phyloP scores from a whole-genome alignment of 2,113 vertebrate species.

The Hyperoodon ampullatus region DNA sequence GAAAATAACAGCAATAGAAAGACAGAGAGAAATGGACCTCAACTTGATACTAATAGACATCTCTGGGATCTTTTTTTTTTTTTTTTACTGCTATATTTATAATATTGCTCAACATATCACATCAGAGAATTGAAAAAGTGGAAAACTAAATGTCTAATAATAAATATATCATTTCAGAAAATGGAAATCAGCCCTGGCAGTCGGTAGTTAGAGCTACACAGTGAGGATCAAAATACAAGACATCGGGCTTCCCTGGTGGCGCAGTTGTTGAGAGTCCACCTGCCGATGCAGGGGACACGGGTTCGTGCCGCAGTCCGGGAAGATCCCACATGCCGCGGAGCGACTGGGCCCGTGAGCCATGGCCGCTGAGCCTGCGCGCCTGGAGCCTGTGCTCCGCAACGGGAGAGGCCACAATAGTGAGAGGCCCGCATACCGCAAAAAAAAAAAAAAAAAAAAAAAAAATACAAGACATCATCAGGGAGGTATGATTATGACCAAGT shows the following conservation, averaged over 20 bases:
- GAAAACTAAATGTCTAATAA: neutral
- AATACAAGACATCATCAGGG: no score
- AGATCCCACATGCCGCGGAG: no score
- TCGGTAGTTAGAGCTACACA: fast-evolving
- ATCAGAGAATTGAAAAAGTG: neutral
- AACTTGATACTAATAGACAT: neutral
- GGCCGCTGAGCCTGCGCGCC: no score
- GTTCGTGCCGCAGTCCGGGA: no score
- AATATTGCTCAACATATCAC: neutral
- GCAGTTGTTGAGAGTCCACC: no score
- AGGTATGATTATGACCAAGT: fast-evolving
- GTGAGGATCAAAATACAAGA: neutral
- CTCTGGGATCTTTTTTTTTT: neutral
- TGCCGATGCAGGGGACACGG: no score
- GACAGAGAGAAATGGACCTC: neutral
- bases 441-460: no score
- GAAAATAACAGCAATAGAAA: neutral
- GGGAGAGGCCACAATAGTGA: no score
- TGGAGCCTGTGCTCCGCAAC: no score
- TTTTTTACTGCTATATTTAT: neutral
- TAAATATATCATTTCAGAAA: neutral
- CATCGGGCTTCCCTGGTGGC: no score
- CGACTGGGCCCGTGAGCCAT: no score
- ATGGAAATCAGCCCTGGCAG: neutral
- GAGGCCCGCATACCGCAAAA: no score